phyloP scores from a whole-genome alignment of 2,797 vertebrate genomes.

The Spatula clypeata region DNA sequence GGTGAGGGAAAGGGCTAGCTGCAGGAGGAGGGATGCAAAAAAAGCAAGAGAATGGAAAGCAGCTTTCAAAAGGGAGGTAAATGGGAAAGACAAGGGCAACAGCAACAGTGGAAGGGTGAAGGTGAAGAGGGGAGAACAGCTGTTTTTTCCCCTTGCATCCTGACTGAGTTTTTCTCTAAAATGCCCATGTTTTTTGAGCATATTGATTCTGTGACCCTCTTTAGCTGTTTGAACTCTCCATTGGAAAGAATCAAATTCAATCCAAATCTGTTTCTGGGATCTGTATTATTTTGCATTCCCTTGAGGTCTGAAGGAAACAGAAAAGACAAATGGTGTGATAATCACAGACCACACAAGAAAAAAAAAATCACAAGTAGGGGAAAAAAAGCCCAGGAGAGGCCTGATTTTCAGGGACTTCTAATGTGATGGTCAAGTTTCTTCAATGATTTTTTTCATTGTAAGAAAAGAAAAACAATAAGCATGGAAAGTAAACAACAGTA shows the following conservation, averaged over 20 bases:
- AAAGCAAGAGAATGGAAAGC: neutral
- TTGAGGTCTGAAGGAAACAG: conserved; percentile 14
- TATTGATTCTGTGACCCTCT: conserved; percentile 74
- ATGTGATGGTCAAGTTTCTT: conserved; percentile 27
- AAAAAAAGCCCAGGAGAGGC: conserved; percentile 24
- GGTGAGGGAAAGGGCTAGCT: neutral
- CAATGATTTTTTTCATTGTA: neutral
- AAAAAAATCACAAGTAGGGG: neutral
- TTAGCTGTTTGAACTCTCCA: conserved; percentile 58
- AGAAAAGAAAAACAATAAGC: neutral
- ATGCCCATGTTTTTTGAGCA: conserved; percentile 59
- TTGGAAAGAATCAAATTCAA: conserved; percentile 57
- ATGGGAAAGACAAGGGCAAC: conserved; percentile 25
- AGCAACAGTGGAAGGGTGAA: conserved; percentile 56
- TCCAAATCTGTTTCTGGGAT: conserved; percentile 51
- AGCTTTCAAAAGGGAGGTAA: conserved; percentile 16
- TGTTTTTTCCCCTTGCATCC: conserved; percentile 11
- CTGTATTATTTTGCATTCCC: conserved; percentile 42
- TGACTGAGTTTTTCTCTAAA: conserved; percentile 40
- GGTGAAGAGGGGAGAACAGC: conserved; percentile 65
- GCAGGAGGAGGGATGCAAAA: neutral
- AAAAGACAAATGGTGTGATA: conserved; percentile 62
- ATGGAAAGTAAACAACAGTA: neutral
- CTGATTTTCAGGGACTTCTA: conserved; percentile 42
- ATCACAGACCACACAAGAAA: conserved; percentile 4